These are phyloP conservation scores for Idaea aversata DNA, from an alignment of 2,888 invertebrate genomes.

Conservation along the genomic window DNA sequence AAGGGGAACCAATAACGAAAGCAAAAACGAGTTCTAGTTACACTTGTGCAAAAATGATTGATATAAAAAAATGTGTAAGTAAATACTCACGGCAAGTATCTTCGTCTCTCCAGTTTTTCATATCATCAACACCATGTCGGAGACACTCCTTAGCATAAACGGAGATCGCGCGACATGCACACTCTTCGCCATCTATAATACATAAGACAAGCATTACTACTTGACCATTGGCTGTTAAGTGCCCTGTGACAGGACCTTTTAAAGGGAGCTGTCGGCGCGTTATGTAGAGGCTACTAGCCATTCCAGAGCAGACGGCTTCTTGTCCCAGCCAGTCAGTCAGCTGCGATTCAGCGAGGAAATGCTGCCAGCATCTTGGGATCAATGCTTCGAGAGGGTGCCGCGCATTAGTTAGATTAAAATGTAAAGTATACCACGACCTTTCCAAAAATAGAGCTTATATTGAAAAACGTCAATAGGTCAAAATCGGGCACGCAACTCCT, in stretches of 20 bases:
- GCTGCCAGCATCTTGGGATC: no score
- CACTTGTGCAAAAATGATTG: neutral
- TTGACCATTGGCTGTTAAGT: neutral
- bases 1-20: neutral
- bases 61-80: neutral
- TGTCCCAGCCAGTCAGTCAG: neutral
- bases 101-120: constrained; percentile 88
- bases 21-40: neutral
- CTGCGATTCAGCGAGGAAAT: neutral
- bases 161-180: constrained; percentile 88
- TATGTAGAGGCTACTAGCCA: no score
- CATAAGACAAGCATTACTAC: neutral
- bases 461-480: no score
- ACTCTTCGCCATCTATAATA: constrained; percentile 77
- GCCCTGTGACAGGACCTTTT: no score
- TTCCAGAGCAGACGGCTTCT: neutral
- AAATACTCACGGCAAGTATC: constrained; percentile 89
- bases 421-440: no score
- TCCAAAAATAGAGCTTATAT: no score
- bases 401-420: no score
- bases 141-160: constrained; percentile 89
- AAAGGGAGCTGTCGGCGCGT: no score
- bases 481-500: no score
- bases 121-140: constrained; percentile 81
- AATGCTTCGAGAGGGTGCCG: neutral